Evolutionary conservation across 2,113 vertebrate species (phyloP).

Genomic region (Ptychochromis oligacanthus): DNA sequence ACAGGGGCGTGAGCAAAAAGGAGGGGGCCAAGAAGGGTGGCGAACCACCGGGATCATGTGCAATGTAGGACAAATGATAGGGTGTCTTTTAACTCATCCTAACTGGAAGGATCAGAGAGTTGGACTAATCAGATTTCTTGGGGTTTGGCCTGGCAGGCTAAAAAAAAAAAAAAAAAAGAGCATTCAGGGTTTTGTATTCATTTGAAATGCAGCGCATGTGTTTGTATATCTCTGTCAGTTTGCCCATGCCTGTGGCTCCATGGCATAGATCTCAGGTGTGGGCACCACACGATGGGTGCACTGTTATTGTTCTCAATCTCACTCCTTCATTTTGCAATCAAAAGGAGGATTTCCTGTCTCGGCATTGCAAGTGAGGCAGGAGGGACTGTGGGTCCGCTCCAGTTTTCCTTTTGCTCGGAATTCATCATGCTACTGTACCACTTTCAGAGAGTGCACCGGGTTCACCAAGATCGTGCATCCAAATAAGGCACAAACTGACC

Average conservation of each 20-base stretch:
- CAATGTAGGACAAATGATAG: constrained; percentile 1
- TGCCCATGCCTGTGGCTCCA: not conserved
- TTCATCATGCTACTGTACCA: constrained; percentile 44
- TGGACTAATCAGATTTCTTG: constrained; percentile 47
- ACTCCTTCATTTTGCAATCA: constrained; percentile 70
- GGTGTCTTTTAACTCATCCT: constrained; percentile 34
- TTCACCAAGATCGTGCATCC: constrained; percentile 53
- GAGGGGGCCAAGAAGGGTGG: too few species aligned
- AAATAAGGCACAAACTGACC: constrained; percentile 41
- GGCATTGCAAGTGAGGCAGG: constrained; percentile 43
- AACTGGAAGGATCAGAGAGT: constrained; percentile 22
- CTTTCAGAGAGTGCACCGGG: constrained; percentile 52
- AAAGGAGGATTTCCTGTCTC: constrained; percentile 82
- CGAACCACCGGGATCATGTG: too few species aligned
- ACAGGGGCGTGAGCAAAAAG: too few species aligned
- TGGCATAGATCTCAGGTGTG: constrained; percentile 27
- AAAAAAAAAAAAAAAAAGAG: constrained; percentile 10
- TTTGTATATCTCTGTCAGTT: constrained; percentile 20
- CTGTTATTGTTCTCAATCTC: constrained; percentile 55
- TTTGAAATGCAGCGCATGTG: not conserved
- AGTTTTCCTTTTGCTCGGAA: constrained; percentile 54
- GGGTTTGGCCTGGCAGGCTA: constrained; percentile 34
- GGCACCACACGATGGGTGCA: constrained; percentile 12
- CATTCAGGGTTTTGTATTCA: not conserved
- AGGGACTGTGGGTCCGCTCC: constrained; percentile 46